Percentiles rank a stretch among this genome's conserved stretches.
Evolutionary conservation across 2,797 vertebrate species (phyloP).

Genomic region (Esox masquinongy): DNA sequence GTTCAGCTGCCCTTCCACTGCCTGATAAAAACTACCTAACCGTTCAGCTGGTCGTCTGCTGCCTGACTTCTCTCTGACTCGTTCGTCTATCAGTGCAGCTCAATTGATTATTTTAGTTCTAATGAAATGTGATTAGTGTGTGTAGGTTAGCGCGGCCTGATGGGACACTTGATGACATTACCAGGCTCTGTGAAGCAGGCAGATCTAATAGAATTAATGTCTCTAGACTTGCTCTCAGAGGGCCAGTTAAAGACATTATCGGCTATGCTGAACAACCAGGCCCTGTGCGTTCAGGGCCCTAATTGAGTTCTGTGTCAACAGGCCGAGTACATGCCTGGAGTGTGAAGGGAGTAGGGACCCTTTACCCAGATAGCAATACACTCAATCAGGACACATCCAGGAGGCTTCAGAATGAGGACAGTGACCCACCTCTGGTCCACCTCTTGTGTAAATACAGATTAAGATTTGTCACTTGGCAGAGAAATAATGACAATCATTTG

Average conservation of each 20-base stretch:
- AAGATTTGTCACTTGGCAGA: not conserved
- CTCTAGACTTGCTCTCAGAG: slow-evolving; percentile 38
- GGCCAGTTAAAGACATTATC: slow-evolving; percentile 52
- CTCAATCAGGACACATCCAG: not conserved
- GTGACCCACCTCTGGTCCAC: not conserved
- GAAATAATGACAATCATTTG: not conserved
- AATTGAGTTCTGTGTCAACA: slow-evolving; percentile 75
- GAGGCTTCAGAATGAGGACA: not conserved
- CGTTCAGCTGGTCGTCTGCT: not conserved
- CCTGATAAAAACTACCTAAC: not conserved
- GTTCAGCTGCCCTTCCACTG: not conserved
- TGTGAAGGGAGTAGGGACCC: not conserved
- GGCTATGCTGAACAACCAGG: slow-evolving; percentile 51
- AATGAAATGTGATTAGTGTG: slow-evolving; percentile 59
- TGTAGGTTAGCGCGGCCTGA: slow-evolving; percentile 39
- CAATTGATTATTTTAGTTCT: slow-evolving; percentile 52
- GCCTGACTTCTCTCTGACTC: slow-evolving; percentile 5
- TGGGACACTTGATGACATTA: slow-evolving; percentile 65
- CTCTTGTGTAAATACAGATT: not conserved
- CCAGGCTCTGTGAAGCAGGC: slow-evolving; percentile 29
- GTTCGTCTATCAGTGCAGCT: slow-evolving; percentile 29
- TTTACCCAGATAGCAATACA: not conserved
- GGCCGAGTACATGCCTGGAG: slow-evolving; percentile 29
- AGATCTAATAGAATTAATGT: slow-evolving; percentile 63
- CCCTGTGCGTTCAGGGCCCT: slow-evolving; percentile 60